Evolutionary conservation across 2,888 invertebrate genomes (phyloP).

Genomic region (Saturnia pavonia): DNA sequence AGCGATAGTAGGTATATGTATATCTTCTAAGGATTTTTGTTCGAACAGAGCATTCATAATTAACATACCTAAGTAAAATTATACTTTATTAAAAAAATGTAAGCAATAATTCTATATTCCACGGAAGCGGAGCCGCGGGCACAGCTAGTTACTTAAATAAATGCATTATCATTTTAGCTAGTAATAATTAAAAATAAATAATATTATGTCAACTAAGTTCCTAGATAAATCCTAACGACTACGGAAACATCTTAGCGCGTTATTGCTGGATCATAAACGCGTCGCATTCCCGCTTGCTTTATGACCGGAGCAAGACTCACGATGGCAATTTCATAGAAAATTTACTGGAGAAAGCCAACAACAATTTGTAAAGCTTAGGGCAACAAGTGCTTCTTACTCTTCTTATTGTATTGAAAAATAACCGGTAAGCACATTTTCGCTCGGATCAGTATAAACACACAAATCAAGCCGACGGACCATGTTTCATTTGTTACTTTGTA

Average conservation of each 20-base stretch:
- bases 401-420: not conserved
- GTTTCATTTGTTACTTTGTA: too few species aligned
- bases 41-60: too few species aligned
- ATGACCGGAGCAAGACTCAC: constrained; percentile 71
- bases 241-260: constrained; percentile 54
- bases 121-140: too few species aligned
- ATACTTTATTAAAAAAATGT: too few species aligned
- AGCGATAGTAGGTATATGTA: too few species aligned
- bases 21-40: too few species aligned
- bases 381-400: constrained; percentile 55
- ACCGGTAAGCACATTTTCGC: not conserved
- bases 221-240: not conserved
- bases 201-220: not conserved
- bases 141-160: too few species aligned
- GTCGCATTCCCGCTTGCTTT: constrained; percentile 64
- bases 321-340: constrained; percentile 75
- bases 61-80: too few species aligned
- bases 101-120: too few species aligned
- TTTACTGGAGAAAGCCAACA: constrained; percentile 62
- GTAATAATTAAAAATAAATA: too few species aligned
- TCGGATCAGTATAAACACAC: not conserved
- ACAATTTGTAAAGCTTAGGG: constrained; percentile 65
- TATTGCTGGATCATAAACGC: constrained; percentile 72
- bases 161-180: too few species aligned
- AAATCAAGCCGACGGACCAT: too few species aligned